Conservation (phyloP, 2,888 invertebrate genomes). For the Hemaris fuciformis region DNA sequence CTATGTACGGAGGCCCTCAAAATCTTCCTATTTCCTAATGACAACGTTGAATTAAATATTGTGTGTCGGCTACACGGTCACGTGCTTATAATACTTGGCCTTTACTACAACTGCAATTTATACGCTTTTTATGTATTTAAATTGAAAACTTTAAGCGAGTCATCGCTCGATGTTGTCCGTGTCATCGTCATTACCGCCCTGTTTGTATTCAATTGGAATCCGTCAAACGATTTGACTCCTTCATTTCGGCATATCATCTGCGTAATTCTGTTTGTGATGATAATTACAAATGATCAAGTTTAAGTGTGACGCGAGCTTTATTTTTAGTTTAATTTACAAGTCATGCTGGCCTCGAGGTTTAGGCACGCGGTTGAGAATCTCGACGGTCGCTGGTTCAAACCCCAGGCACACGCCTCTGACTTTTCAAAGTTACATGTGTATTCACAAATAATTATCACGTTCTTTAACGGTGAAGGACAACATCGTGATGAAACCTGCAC, state of each 20-base stretch:
- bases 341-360: no score
- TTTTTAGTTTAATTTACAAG: background rate
- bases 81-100: background rate
- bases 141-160: background rate
- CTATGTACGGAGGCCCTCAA: background rate
- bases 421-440: no score
- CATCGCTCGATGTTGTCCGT: background rate
- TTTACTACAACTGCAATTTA: background rate
- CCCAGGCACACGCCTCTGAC: no score
- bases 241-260: conserved; percentile 10
- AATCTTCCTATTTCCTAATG: no score
- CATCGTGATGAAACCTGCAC: no score
- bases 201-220: conserved; percentile 2
- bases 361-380: no score
- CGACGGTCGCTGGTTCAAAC: no score
- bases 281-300: background rate
- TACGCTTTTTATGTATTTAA: background rate
- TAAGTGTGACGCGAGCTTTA: background rate
- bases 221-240: conserved; percentile 16
- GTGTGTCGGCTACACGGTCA: background rate
- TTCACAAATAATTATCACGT: no score
- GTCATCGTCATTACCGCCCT: background rate
- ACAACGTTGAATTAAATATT: background rate
- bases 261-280: background rate
- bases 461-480: no score